These are phyloP conservation scores for Hipparchia semele DNA, from an alignment of 2,888 invertebrate genomes.

Conservation along the genomic window DNA sequence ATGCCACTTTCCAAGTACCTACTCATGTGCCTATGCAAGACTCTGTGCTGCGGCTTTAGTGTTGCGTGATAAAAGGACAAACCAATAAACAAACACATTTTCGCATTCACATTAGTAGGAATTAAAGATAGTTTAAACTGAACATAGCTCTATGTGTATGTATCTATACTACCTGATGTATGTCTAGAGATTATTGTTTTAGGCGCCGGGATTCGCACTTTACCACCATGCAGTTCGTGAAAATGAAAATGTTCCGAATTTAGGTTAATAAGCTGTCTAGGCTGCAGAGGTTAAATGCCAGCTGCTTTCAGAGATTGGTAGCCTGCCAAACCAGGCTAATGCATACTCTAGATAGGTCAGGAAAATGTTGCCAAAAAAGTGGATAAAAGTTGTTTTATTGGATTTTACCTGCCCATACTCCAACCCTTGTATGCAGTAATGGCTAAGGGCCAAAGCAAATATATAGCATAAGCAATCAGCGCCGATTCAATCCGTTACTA, in stretches of 20 bases:
- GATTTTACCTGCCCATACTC: background rate
- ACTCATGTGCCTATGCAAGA: too few relatives aligned
- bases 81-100: too few relatives aligned
- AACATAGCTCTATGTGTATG: too few relatives aligned
- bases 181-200: background rate
- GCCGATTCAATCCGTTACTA: too few relatives aligned
- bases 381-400: constrained; percentile 23
- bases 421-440: background rate
- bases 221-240: background rate
- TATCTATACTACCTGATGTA: too few relatives aligned
- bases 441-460: too few relatives aligned
- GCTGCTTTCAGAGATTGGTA: constrained; percentile 35
- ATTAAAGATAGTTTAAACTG: too few relatives aligned
- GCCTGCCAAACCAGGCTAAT: constrained; percentile 36
- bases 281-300: constrained; percentile 35
- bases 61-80: too few relatives aligned
- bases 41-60: too few relatives aligned
- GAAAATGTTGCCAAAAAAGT: constrained; percentile 34
- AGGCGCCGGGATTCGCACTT: background rate
- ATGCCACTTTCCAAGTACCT: too few relatives aligned
- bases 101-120: too few relatives aligned
- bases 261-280: constrained; percentile 29
- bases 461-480: too few relatives aligned
- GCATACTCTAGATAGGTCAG: constrained; percentile 27
- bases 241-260: constrained; percentile 14